phyloP scores from a whole-genome alignment of 1,140 invertebrate species.

The Pogonomyrmex californicus region DNA sequence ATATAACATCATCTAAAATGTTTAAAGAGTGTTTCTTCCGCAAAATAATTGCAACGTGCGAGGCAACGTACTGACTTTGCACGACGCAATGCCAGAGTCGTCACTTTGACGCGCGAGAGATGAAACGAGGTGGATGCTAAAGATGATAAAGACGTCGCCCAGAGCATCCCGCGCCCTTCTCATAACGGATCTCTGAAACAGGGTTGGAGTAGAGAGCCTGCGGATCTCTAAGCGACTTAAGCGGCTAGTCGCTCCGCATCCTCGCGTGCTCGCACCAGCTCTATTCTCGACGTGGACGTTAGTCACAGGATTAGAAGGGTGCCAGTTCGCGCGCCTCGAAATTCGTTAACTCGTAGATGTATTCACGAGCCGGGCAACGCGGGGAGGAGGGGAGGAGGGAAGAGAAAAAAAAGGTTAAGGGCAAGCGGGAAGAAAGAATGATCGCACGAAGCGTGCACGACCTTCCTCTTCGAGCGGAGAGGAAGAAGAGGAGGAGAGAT shows the following conservation, averaged over 20 bases:
- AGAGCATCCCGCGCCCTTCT: slow-evolving; percentile 42
- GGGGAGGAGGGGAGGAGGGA: neutral
- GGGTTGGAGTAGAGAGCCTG: slow-evolving; percentile 35
- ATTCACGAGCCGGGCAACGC: slow-evolving; percentile 21
- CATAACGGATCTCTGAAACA: slow-evolving; percentile 36
- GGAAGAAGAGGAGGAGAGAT: slow-evolving; percentile 2
- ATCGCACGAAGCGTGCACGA: slow-evolving; percentile 40
- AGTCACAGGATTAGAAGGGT: slow-evolving; percentile 78
- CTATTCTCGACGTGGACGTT: slow-evolving; percentile 63
- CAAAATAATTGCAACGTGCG: slow-evolving; percentile 8
- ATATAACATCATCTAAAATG: neutral
- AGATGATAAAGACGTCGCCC: slow-evolving; percentile 45
- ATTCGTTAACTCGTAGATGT: slow-evolving; percentile 74
- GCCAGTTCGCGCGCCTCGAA: slow-evolving; percentile 52
- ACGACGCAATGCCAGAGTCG: slow-evolving; percentile 66
- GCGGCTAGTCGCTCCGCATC: slow-evolving; percentile 37
- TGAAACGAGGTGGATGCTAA: slow-evolving; percentile 38
- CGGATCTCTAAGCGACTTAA: slow-evolving; percentile 61
- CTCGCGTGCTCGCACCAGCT: slow-evolving; percentile 45
- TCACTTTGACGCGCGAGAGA: slow-evolving; percentile 59
- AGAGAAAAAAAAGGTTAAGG: slow-evolving; percentile 19
- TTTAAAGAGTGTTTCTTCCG: neutral
- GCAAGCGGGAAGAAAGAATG: slow-evolving; percentile 35
- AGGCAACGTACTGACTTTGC: slow-evolving; percentile 65
- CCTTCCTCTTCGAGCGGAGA: slow-evolving; percentile 11